Evolutionary conservation across 2,888 invertebrate genomes (phyloP), one percentile per base, ranked within the genome.

Genomic region (Sthenelais limicola): DNA sequence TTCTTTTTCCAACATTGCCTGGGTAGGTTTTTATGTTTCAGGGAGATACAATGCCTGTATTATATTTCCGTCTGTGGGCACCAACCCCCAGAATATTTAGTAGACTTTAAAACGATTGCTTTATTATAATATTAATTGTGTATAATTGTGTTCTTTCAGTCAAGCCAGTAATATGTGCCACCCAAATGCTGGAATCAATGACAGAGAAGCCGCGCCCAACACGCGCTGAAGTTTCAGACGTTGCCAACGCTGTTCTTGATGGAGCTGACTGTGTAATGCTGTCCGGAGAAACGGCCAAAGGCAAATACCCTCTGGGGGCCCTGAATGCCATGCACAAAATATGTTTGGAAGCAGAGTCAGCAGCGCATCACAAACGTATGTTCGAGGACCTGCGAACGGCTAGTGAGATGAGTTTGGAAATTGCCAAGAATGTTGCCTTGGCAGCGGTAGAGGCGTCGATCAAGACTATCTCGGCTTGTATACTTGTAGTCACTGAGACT

Each of bases 251-350:
- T 1, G 93, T 99, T 81, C 89, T 98, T 54, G 98, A 98, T 89
- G 98, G 98, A 7, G 97, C 97, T 7, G 98, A 98, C 88, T 98
- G 98, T 88, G 97, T 98, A 56, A 98, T 98, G 98, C 89, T 98
- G 87, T 97, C 97, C 0, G 98, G 98, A 18, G 98, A 99, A 89
- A 98, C 98, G 0, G 98, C 98, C 73, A 98, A 98, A 90, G 98
- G 98, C 56, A 93, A 94, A 80, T 98, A 97, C 88, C 97, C 98
- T 0, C 86, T 97, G 77, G 96, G 96, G 87, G 94, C 97, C 80
- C 94, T 91, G 32, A 83, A 85, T 74, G 89, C 89, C 74, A 90
- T 90, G 90, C 89, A 89, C 76, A 84, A 84, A 75, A 89, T 89
- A 71, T 70, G 43, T 43, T 93, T 94, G 89, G 98, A 98, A 90